Percentiles rank a stretch among this genome's conserved stretches.
Conservation (phyloP, 2,797 vertebrate species). For the Enteromius mattozi region DNA sequence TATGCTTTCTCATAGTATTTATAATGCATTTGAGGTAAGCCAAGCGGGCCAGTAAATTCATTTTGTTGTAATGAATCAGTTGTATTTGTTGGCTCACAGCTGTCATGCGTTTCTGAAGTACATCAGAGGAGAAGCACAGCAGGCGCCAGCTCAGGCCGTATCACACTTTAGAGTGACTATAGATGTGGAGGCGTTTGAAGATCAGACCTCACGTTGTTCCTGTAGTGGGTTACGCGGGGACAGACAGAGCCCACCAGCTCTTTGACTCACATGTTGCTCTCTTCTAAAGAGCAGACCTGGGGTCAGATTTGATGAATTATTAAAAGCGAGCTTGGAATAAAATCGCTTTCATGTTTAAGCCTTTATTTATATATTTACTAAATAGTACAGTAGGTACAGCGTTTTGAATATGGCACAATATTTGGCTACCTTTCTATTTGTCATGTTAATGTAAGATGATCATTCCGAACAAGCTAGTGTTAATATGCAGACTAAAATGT, state of each 20-base stretch:
- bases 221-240: conserved; percentile 54
- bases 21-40: background rate
- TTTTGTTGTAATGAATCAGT: background rate
- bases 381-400: conserved; percentile 32
- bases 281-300: conserved; percentile 64
- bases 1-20: background rate
- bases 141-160: background rate
- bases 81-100: background rate
- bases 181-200: conserved; percentile 60
- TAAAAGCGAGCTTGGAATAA: conserved; percentile 62
- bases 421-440: background rate
- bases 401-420: background rate
- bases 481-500: background rate
- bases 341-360: conserved; percentile 61
- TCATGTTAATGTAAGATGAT: background rate
- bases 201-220: conserved; percentile 53
- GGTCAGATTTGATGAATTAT: conserved; percentile 67
- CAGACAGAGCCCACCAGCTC: conserved; percentile 43
- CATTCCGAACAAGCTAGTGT: background rate
- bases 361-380: conserved; percentile 61
- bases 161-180: conserved; percentile 20
- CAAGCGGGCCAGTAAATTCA: background rate
- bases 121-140: conserved; percentile 7
- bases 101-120: conserved; percentile 7
- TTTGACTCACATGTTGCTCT: conserved; percentile 52